Conservation (phyloP, 2,113 vertebrate species). For the Harpagus bidentatus region DNA sequence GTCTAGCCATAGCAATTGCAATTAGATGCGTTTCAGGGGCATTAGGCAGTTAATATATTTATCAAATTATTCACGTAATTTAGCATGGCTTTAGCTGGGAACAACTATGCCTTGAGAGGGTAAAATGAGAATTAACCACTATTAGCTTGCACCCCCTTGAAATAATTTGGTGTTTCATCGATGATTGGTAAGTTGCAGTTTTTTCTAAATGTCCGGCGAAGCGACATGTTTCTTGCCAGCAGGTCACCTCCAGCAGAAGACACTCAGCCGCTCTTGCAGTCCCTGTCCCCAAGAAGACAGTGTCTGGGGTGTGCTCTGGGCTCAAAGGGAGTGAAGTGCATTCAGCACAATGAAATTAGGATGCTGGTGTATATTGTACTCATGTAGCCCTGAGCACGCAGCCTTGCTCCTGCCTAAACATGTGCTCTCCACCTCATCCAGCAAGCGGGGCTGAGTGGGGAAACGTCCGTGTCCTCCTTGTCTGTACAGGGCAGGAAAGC, state of each 20-base stretch:
- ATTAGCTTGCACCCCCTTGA: not conserved
- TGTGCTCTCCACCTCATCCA: fast-evolving
- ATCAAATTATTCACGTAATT: constrained; percentile 44
- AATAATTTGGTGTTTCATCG: not conserved
- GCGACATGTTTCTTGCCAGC: not conserved
- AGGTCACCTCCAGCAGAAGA: not conserved
- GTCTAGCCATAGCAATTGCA: constrained; percentile 40
- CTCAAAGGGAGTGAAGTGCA: not conserved
- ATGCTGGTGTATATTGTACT: not conserved
- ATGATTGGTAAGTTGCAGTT: not conserved
- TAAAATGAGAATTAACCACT: not conserved
- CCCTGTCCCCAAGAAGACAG: not conserved
- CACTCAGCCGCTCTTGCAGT: not conserved
- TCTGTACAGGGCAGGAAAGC: not conserved
- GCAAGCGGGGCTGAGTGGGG: not conserved
- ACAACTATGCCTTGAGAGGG: not conserved
- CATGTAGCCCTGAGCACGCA: fast-evolving
- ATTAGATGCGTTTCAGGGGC: constrained; percentile 56
- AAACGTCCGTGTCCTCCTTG: fast-evolving
- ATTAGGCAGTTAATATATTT: constrained; percentile 56
- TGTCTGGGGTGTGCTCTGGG: not conserved
- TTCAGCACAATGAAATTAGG: not conserved
- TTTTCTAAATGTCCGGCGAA: not conserved
- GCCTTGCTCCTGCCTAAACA: not conserved
- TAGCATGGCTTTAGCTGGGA: constrained; percentile 14